Base-by-base conservation (phyloP, 2,888 invertebrate species). In the Spilarctia lutea region DNA sequence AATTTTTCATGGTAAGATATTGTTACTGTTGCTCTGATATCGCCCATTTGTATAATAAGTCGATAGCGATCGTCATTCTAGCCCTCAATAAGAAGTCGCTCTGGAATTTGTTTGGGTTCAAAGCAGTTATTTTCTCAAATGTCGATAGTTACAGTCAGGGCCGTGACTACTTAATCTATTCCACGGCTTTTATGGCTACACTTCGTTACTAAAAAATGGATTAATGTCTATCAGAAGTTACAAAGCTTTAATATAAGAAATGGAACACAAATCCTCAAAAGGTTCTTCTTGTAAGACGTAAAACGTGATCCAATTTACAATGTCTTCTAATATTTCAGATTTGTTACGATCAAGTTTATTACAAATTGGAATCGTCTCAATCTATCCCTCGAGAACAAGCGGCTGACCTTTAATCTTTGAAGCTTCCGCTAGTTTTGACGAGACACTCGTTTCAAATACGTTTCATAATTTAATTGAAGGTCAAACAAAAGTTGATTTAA, bases 41-140 rank as follows among this genome's bases (percentile, higher is more conserved):
- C 89, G 87, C 88, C 92, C 86, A 90, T 94, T 94, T 93, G 94
- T 94, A 94, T 94, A 94, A 94, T 94, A 94, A 92, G 92, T 89
- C 94, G 91, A 94, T 94, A 90, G 91, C 86, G 87, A 91, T 92
- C 91, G 91, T 88, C 91, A 88, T 91, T 92, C 83, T 86, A 87
- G 87, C 83, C 88, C 89, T 86, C 88, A 86, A 89, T 91, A 91
- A 88, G 89, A 87, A 87, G 86, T 87, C 85, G 84, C 85, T 80
- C 77, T 76, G 82, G 88, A 91, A 90, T 92, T 92, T 89, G 90
- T 89, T 89, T 86, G 87, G 88, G 84, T 85, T 85, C 83, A 72
- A 79, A 78, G 77, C 81, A 83, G 87, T 87, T 89, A 85, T 88
- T 86, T 81, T 74, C 66, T 74, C 75, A 82, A 86, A 86, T 84